Evolutionary conservation across 2,888 invertebrate species (phyloP), one percentile per base, ranked within the genome.

Genomic region (Drosophila lacicola): DNA sequence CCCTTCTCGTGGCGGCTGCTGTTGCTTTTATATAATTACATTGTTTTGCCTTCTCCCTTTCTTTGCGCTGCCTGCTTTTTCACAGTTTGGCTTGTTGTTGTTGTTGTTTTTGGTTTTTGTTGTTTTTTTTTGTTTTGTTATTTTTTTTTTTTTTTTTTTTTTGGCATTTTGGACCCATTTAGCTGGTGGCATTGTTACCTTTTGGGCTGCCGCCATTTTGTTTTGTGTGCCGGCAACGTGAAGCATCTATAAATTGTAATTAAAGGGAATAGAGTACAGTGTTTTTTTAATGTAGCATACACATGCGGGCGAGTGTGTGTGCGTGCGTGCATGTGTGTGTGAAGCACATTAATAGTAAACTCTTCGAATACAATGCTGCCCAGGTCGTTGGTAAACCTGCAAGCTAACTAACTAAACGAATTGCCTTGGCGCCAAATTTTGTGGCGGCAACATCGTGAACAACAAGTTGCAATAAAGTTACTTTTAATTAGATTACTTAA

Each of bases 181-280:
- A 11, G 54, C 74, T 83, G 70, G 36, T 67, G 45, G 41, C 54
- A 44, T 44, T 60, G 54, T 70, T 67, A 70, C 79, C 70, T 82
- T 85, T 79, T 57, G 41, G 29, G 46, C 47, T 46, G 74, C 47
- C 64, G 71, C 63, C 80, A 70, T 80, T 87, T 73, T 76, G 70
- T 69, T 70, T 72, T 63, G 55, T 84, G 37, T 53, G 55, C 70
- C 65, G 61, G 74, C 71, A 71, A 74, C 71, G 77, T 74, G 62
- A 85, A 66, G 80, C 77, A 77, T 85, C 72, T 72, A 88, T 82
- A 74, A 85, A 88, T 79, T 83, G 86, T 88, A 88, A 83, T 88
- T 85, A 85, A 72, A 68, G 71, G 50, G 63, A 65, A 77, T 77
- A 70, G 60, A 76, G 57, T 53, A 17, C 29, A 33, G 14, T 8